Conservation (phyloP, 1,140 invertebrate genomes). For the Tetragnatha versicolor region DNA sequence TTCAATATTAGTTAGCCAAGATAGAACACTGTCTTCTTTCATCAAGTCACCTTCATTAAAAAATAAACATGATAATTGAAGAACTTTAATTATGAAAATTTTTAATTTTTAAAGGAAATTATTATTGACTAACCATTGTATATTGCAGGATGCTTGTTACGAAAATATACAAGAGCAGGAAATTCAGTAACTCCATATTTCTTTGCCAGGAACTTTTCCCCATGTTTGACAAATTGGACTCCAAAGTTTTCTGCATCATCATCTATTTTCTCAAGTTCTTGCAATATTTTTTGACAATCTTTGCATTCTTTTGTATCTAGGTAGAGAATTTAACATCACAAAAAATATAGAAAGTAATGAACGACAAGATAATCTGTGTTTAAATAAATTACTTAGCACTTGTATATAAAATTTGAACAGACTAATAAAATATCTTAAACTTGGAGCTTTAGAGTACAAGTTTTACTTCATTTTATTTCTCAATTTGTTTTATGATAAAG, state of each 20-base stretch:
- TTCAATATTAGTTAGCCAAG: constrained; percentile 91
- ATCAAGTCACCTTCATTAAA: constrained; percentile 80
- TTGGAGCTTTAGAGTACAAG: neutral
- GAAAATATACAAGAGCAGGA: constrained; percentile 92
- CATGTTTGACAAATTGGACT: constrained; percentile 93
- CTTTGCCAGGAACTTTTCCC: constrained; percentile 92
- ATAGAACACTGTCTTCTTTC: constrained; percentile 88
- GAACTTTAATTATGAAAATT: neutral
- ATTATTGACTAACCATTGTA: constrained; percentile 44
- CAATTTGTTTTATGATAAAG: neutral
- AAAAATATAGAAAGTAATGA: no score
- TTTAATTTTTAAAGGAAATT: neutral
- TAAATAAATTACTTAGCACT: neutral
- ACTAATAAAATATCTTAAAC: neutral
- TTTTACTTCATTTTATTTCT: neutral
- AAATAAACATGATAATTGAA: neutral
- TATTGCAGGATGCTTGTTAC: constrained; percentile 73
- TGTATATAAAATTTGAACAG: neutral
- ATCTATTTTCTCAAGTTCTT: constrained; percentile 93
- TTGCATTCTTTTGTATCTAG: constrained; percentile 76
- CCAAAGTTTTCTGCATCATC: constrained; percentile 93
- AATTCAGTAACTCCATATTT: constrained; percentile 93
- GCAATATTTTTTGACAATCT: constrained; percentile 81
- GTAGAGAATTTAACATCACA: neutral
- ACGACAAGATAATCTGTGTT: neutral